These are phyloP conservation scores for Donacobius atricapilla DNA, from an alignment of 2,113 vertebrate genomes.

Conservation along the genomic window DNA sequence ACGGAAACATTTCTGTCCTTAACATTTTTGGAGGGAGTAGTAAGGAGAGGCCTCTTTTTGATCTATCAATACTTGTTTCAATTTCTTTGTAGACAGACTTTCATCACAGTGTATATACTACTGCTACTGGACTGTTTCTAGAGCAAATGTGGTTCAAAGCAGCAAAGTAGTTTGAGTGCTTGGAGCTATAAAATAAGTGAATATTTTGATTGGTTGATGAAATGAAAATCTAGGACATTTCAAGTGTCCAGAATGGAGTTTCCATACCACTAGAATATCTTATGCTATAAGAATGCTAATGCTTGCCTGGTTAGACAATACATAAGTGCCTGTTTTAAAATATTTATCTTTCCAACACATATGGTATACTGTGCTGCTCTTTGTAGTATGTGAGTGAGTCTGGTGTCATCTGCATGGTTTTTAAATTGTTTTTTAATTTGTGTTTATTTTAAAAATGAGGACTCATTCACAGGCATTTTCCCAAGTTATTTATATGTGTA, in stretches of 20 bases:
- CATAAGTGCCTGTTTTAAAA: neutral
- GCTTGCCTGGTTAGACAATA: neutral
- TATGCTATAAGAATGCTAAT: neutral
- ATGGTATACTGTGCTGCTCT: neutral
- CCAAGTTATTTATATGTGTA: neutral
- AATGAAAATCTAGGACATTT: neutral
- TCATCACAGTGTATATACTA: neutral
- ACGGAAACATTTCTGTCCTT: neutral
- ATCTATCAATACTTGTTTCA: neutral
- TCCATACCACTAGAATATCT: neutral
- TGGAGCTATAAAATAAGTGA: neutral
- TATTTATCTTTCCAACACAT: neutral
- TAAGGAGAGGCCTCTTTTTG: neutral
- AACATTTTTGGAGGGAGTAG: neutral
- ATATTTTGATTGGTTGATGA: neutral
- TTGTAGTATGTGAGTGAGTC: neutral
- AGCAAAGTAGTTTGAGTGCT: neutral
- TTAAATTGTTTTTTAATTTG: neutral
- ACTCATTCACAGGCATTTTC: neutral
- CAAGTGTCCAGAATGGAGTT: neutral
- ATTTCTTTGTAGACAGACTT: neutral
- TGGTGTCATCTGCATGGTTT: neutral
- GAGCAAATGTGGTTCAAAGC: neutral
- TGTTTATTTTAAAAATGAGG: neutral
- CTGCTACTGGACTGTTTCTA: neutral